Base-by-base conservation (phyloP, 1,140 invertebrate genomes). In the Philopotamus ludificatus region DNA sequence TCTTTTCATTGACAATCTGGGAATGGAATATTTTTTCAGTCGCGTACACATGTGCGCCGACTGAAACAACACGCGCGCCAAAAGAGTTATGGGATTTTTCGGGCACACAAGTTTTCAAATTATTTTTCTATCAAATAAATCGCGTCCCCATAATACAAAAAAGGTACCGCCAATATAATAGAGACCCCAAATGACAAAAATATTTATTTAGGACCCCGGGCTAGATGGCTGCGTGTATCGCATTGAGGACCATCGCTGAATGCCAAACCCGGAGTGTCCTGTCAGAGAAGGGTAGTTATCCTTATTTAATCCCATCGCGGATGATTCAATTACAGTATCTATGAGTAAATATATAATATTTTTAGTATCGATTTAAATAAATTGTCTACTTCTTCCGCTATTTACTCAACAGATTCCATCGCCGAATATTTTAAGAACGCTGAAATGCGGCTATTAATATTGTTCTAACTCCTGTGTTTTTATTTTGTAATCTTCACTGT, bases 171-270 rank as follows among this genome's bases (percentile, higher is more conserved):
- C 16, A 62, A 26, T 45, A 68, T 68, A 68, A 68, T 59, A 44
- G 61, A 59, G 23, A 45, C 45, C 41, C 57, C 50, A 49, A 28
- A 62, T 69, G 59, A 64, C 63, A 45, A 65, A 69, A 69, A 65
- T 69, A 69, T 69, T 69, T 69, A 69, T 65, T 69, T 69, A 69
- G 67, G 67, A 69, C 53, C 22, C 1, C 34, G 15, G 4, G 7
- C 4, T 26, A 47, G 44, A 15, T 45, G 34, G 51, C 15, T 54
- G 41, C 22, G 18, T 12, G 28, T 7, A 41, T 57, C 26, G 26
- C 53, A 15, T 26, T 42, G n/a, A 9, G 10, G 44, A 8, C 44
- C 18, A 9, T 15, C 8, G 44, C 10, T 4, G 8, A 7, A 12
- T 15, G 18, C 4, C 4, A 12, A 47, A 47, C 8, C 18, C 4